Conservation (phyloP, 2,888 invertebrate genomes). For the Cylloceria caligata region DNA sequence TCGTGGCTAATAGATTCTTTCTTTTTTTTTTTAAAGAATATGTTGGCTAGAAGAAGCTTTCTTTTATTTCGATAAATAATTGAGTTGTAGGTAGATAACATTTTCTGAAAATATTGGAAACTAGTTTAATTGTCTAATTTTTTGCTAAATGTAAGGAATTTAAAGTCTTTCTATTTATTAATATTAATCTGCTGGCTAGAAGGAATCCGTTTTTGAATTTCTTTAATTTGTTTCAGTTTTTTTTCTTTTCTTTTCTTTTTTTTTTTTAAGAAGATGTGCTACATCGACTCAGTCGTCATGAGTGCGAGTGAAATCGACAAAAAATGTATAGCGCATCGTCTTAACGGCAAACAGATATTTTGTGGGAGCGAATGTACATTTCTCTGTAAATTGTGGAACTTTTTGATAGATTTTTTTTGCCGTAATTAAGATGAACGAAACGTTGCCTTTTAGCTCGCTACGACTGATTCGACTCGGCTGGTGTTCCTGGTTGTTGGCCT, state of each 20-base stretch:
- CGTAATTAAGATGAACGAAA: constrained; percentile 36
- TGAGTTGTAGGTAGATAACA: too few species aligned
- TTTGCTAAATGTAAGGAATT: too few species aligned
- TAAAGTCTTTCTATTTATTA: too few species aligned
- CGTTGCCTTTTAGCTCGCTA: constrained; percentile 68
- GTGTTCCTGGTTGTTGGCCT: constrained; percentile 15
- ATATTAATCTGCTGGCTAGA: background rate
- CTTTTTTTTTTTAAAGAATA: background rate
- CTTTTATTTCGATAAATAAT: too few species aligned
- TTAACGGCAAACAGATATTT: background rate
- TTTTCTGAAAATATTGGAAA: too few species aligned
- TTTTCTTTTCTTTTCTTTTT: too few species aligned
- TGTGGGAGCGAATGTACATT: background rate
- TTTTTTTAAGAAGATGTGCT: too few species aligned
- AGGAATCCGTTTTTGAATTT: too few species aligned
- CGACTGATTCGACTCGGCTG: constrained; percentile 58
- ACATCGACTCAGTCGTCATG: too few species aligned
- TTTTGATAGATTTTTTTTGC: background rate
- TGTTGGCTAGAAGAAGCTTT: background rate
- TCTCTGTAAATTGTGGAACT: constrained; percentile 18
- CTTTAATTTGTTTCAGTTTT: background rate
- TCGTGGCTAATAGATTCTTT: background rate
- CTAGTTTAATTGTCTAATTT: too few species aligned
- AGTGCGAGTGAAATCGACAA: too few species aligned
- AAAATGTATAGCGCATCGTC: too few species aligned